phyloP scores from a whole-genome alignment of 2,113 vertebrate species.

The Petrocephalus zakoni region DNA sequence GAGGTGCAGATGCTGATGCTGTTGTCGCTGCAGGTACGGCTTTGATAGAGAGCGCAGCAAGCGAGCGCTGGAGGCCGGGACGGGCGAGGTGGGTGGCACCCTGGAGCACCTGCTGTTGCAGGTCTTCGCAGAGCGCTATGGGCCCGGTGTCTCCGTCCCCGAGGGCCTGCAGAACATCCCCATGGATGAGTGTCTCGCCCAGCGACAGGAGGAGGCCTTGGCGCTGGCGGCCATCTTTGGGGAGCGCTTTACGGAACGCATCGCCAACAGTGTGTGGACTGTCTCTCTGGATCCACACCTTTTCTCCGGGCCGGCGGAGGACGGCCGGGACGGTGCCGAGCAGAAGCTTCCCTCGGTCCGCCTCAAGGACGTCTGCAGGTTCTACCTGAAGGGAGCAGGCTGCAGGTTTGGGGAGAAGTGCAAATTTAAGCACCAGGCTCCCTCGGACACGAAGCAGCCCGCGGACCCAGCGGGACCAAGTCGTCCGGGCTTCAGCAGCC shows the following conservation, averaged over 20 bases:
- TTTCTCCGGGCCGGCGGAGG: constrained; percentile 46
- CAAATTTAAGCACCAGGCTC: constrained; percentile 77
- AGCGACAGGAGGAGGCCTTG: constrained; percentile 82
- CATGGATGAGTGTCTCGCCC: constrained; percentile 71
- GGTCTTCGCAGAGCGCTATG: constrained; percentile 75
- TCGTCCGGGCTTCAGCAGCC: constrained; percentile 62
- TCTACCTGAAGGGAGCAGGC: constrained; percentile 73
- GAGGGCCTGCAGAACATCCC: constrained; percentile 47
- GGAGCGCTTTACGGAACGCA: constrained; percentile 84
- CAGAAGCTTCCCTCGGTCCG: constrained; percentile 31
- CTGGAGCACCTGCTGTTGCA: constrained; percentile 77
- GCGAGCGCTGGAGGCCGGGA: constrained; percentile 62
- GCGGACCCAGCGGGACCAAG: constrained; percentile 43
- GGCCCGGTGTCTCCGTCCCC: constrained; percentile 56
- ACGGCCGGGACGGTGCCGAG: constrained; percentile 33
- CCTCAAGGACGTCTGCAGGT: constrained; percentile 67
- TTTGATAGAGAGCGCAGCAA: constrained; percentile 77
- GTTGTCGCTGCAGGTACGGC: constrained; percentile 70
- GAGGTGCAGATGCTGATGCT: background rate
- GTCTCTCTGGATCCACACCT: constrained; percentile 70
- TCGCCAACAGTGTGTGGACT: constrained; percentile 83
- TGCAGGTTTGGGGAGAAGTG: constrained; percentile 85
- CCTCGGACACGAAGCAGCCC: constrained; percentile 44
- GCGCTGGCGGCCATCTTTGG: constrained; percentile 86
- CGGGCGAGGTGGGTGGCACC: constrained; percentile 81